These are phyloP conservation scores for Pseudochaenichthys georgianus DNA, from an alignment of 2,797 vertebrate genomes.

Conservation along the genomic window DNA sequence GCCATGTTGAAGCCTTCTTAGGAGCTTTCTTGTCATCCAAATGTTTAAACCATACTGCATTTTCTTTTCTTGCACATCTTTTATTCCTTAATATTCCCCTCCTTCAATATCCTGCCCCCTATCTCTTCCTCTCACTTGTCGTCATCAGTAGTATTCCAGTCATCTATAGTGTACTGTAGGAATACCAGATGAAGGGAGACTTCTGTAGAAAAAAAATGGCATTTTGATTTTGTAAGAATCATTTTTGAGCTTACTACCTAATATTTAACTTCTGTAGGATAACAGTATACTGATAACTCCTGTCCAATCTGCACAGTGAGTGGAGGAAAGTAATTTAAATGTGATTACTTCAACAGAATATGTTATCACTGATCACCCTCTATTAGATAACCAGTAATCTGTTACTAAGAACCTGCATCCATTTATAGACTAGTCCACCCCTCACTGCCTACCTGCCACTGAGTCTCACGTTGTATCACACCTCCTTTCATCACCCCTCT, in stretches of 20 bases:
- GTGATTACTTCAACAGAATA: conserved; percentile 16
- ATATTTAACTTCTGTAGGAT: no score
- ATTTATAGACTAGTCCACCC: conserved; percentile 22
- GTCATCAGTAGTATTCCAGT: conserved; percentile 43
- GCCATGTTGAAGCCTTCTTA: not conserved
- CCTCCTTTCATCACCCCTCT: conserved; percentile 4
- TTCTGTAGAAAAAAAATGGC: not conserved
- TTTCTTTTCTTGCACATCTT: conserved; percentile 14
- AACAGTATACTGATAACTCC: conserved; percentile 4
- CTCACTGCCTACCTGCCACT: conserved; percentile 1
- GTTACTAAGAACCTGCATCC: conserved; percentile 33
- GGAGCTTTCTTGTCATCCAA: not conserved
- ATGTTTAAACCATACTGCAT: not conserved
- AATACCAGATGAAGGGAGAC: not conserved
- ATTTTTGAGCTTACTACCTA: not conserved
- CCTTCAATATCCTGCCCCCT: not conserved
- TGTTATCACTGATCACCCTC: conserved; percentile 23
- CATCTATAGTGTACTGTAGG: not conserved
- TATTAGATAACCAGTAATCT: conserved; percentile 38
- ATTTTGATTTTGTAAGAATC: not conserved
- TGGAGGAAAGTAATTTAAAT: conserved; percentile 28
- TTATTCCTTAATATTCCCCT: conserved; percentile 1
- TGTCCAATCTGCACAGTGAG: conserved; percentile 3
- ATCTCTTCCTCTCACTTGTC: conserved; percentile 23
- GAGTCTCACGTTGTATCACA: conserved; percentile 20